Evolutionary conservation across 2,113 vertebrate genomes (phyloP).

Genomic region (Lepus europaeus): DNA sequence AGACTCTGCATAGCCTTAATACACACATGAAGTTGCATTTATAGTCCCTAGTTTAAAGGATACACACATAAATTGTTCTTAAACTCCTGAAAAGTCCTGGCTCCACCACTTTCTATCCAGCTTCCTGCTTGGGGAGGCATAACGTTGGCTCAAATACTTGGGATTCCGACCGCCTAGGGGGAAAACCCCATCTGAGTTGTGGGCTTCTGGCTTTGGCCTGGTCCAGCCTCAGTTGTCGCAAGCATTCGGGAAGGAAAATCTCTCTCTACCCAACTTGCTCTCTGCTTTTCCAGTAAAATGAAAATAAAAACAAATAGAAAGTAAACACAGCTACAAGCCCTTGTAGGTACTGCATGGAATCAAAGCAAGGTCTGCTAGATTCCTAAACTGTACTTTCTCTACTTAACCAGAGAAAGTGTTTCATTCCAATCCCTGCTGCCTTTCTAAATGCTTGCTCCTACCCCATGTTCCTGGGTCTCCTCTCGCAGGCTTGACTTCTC

Average conservation of each 20-base stretch:
- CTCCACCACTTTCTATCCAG: too few species aligned
- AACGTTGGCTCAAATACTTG: too few species aligned
- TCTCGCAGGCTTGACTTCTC: not conserved
- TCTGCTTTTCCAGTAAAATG: too few species aligned
- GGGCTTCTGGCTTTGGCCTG: too few species aligned
- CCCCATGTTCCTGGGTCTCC: not conserved
- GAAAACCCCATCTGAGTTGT: too few species aligned
- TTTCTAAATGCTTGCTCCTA: not conserved
- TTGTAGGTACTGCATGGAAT: not conserved
- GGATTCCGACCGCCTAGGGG: too few species aligned
- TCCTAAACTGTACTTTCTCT: not conserved
- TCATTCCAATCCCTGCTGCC: not conserved
- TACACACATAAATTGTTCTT: constrained; percentile 54
- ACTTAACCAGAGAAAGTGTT: not conserved
- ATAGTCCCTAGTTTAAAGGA: constrained; percentile 70
- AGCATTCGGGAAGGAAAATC: too few species aligned
- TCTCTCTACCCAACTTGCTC: too few species aligned
- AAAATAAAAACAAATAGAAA: too few species aligned
- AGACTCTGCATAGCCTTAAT: not conserved
- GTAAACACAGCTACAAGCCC: not conserved
- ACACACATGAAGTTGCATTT: constrained; percentile 42
- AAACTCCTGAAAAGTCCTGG: not conserved
- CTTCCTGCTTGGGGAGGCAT: too few species aligned
- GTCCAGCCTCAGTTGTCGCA: too few species aligned
- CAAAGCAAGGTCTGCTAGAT: not conserved